Evolutionary conservation across 2,888 invertebrate genomes (phyloP), one percentile per base, ranked within the genome.

Genomic region (Calliopum simillimum): DNA sequence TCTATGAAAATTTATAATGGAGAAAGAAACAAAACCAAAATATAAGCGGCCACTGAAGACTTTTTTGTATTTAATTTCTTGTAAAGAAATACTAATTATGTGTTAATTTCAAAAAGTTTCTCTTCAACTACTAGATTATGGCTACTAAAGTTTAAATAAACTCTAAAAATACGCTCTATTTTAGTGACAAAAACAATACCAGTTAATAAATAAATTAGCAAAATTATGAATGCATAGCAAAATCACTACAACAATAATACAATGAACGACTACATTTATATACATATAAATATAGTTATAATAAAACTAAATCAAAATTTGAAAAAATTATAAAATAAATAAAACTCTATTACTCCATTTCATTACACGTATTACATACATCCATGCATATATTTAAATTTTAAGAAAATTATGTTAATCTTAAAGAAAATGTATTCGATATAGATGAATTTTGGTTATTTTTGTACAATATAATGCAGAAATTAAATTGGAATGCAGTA

Each of bases 141-240:
- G 33, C 33, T 8, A 33, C 33, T 33, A 33, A n/a, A n/a, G n/a
- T 49, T 49, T 49, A 16, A 16, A 49, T 16, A 13, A 23, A 23
- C 13, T 53, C 21, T 33, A 33, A 46, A 46, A 61, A 61, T 61
- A 21, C 46, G 46, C 61, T 61, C 19, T 44, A 23, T 61, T 61
- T 46, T 46, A 19, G 44, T 23, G 21, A 33, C 33, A 19, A 44
- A 44, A 21, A 46, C 19, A 13, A 61, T 61, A 61, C 16, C 61
- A 61, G 46, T 61, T 47, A 46, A 44, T 61, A 46, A 23, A 33
- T 33, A 61, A 46, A 44, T 46, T 61, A 61, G 61, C 61, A 21
- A 61, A 61, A 61, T 61, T 61, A 61, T 61, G 61, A 46, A 61
- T 61, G 61, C 61, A 61, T 46, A 61, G 44, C 46, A 44, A 46